Evolutionary conservation across 1,140 invertebrate genomes (phyloP), one percentile per base, ranked within the genome.

Genomic region (Heliothis virescens): DNA sequence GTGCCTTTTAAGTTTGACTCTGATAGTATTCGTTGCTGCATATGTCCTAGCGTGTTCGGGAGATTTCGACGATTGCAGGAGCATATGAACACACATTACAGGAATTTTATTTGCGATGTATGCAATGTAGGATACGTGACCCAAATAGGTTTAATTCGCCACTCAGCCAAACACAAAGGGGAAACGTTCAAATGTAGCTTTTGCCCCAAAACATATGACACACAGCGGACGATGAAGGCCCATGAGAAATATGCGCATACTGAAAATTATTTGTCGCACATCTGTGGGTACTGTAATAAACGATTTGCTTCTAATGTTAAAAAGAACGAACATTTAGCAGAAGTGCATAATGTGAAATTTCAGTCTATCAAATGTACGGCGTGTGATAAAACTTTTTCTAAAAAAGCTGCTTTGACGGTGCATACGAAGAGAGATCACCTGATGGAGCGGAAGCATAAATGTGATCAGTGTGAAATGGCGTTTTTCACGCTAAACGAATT

Each of bases 1-100:
- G 59, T 91, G 0, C 90, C 90, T 0, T 91, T 88, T 47, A 85
- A 85, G 80, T 91, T 91, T 55, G 87, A 87, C 3, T 78, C n/a
- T 10, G 82, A 84, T 0, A 52, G 50, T 1, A 52, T 87, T 1
- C 62, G 55, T 13, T 87, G 85, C 71, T 63, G 50, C 9, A 53
- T 73, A 1, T 89, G 86, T 16, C 15, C 50, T 0, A 57, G 77
- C 15, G n/a, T 78, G 0, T 89, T 85, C 57, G 67, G 79, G 29
- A 83, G 85, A 3, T 89, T 86, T 65, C 82, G 79, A 65, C 16
- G 72, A 3, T 50, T 91, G 3, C 65, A 84, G 3, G 79, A 84
- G 34, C 90, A 90, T 72, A 88, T 89, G 83, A 87, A 85, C 29
- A 60, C 79, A 3, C 89, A 90, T 80, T 89, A 86, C 41, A 79